Percentiles rank a stretch among this genome's conserved stretches.
These are phyloP conservation scores for Martes martes DNA, from an alignment of 2,113 vertebrate genomes.

Conservation along the genomic window DNA sequence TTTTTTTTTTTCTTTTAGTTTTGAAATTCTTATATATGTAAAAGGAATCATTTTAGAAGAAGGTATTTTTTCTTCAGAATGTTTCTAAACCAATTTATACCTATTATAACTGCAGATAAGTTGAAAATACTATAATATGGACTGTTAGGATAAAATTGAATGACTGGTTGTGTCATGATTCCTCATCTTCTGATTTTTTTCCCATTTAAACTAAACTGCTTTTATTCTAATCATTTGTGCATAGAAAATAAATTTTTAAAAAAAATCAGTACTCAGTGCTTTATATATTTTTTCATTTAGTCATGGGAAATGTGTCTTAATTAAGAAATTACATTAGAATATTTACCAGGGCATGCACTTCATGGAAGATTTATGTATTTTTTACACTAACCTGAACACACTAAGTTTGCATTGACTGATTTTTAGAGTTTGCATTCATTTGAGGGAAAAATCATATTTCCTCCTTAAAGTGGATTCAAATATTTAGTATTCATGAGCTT, in stretches of 20 bases:
- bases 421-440: conserved; percentile 60
- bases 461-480: conserved; percentile 56
- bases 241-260: conserved; percentile 40
- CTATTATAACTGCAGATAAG: not conserved
- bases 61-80: not conserved
- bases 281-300: conserved; percentile 55
- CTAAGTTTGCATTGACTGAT: conserved; percentile 39
- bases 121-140: not conserved
- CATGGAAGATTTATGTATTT: conserved; percentile 44
- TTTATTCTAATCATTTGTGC: conserved; percentile 48
- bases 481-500: conserved; percentile 71
- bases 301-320: conserved; percentile 57
- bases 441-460: conserved; percentile 52
- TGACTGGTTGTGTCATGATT: not conserved
- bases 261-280: conserved; percentile 51
- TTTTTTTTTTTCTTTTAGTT: conserved; percentile 34
- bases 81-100: not conserved
- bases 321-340: conserved; percentile 66
- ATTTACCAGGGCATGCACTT: conserved; percentile 43
- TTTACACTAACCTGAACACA: conserved; percentile 37
- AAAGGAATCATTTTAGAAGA: not conserved
- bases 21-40: conserved; percentile 13
- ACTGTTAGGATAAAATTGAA: not conserved
- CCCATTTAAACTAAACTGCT: not conserved
- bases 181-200: not conserved